Evolutionary conservation across 2,113 vertebrate species (phyloP).

Genomic region (Thunnus maccoyii): DNA sequence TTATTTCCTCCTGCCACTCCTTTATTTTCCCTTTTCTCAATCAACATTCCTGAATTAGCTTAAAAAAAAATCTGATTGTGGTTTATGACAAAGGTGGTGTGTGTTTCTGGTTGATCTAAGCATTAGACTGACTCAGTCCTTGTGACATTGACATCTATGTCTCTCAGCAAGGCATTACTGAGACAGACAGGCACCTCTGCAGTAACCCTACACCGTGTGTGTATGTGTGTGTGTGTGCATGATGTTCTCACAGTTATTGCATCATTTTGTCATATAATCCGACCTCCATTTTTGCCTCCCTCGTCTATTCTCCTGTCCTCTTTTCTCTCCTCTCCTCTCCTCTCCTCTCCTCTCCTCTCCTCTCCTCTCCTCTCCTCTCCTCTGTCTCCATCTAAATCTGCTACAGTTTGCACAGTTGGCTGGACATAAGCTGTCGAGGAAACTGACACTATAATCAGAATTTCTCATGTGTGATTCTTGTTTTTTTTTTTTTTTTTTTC

Average conservation of each 20-base stretch:
- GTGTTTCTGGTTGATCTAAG: conserved; percentile 54
- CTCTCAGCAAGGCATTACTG: conserved; percentile 51
- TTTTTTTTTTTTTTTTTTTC: background rate
- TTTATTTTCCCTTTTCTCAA: background rate
- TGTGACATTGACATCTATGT: conserved; percentile 76
- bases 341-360: too few species aligned
- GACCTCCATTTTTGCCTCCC: conserved; percentile 40
- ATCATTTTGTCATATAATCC: conserved; percentile 67
- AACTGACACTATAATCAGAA: background rate
- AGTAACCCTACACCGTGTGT: conserved; percentile 65
- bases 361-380: background rate
- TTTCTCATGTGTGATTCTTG: too few species aligned
- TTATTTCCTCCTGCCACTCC: background rate
- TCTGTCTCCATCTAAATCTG: background rate
- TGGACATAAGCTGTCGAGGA: conserved; percentile 17
- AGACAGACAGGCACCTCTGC: conserved; percentile 79
- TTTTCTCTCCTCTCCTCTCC: too few species aligned
- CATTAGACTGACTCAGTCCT: conserved; percentile 58
- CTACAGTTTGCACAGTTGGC: conserved; percentile 15
- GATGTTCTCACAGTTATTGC: conserved; percentile 67
- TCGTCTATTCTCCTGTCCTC: background rate
- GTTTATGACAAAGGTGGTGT: conserved; percentile 38
- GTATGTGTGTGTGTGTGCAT: conserved; percentile 1
- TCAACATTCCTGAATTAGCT: background rate
- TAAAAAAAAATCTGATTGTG: too few species aligned